These are phyloP conservation scores for Menura novaehollandiae DNA, from an alignment of 2,113 vertebrate genomes.

Conservation along the genomic window DNA sequence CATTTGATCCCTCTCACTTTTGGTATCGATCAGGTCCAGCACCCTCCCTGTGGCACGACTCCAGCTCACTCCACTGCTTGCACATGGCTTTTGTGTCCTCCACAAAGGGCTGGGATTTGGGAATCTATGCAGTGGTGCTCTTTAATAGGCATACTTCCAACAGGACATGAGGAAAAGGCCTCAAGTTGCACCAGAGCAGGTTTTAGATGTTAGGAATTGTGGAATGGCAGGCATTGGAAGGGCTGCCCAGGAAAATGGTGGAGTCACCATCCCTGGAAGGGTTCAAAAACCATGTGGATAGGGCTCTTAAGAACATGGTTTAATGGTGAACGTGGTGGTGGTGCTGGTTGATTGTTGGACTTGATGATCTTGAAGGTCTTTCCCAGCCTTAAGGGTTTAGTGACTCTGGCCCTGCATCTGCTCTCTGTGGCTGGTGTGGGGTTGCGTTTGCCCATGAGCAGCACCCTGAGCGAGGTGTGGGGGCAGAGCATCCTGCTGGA, in stretches of 20 bases:
- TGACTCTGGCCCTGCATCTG: not conserved
- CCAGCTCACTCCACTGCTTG: not conserved
- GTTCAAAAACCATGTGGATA: not conserved
- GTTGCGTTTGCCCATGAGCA: not conserved
- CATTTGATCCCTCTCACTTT: not conserved
- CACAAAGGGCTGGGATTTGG: not conserved
- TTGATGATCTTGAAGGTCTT: not conserved
- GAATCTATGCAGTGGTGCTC: not conserved
- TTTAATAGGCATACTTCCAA: not conserved
- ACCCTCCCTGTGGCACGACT: not conserved
- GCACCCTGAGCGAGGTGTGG: not conserved
- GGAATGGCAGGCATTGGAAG: not conserved
- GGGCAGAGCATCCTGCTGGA: not conserved
- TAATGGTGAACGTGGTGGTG: not conserved
- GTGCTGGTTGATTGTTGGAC: not conserved
- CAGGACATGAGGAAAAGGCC: fast-evolving
- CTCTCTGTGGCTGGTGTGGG: not conserved
- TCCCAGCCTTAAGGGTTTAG: not conserved
- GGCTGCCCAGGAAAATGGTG: not conserved
- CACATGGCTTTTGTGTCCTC: not conserved
- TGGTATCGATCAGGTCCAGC: not conserved
- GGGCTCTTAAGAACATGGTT: not conserved
- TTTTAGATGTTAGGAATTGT: not conserved
- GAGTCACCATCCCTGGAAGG: not conserved
- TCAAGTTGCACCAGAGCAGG: not conserved